These are phyloP conservation scores for Halcyon senegalensis DNA, from an alignment of 2,113 vertebrate genomes.

Conservation along the genomic window DNA sequence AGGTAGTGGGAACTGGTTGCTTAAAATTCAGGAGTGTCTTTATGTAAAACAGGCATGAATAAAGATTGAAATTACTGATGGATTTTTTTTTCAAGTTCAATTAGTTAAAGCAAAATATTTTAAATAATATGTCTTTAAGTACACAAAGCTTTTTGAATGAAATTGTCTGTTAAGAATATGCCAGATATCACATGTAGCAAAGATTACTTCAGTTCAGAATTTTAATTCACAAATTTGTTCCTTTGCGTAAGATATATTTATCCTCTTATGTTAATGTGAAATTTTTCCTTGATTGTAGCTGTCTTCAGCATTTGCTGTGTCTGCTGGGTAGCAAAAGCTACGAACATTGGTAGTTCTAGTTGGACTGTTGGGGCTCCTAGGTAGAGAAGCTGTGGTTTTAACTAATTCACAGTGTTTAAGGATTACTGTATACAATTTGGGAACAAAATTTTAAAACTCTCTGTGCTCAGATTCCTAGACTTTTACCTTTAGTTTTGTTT, in stretches of 20 bases:
- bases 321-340: background rate
- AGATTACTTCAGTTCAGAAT: background rate
- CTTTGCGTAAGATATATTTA: background rate
- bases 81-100: background rate
- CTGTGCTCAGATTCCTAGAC: background rate
- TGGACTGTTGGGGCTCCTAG: background rate
- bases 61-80: background rate
- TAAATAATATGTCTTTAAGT: background rate
- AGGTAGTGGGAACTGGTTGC: background rate
- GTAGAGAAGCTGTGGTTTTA: background rate
- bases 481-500: background rate
- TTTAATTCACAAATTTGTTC: background rate
- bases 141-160: background rate
- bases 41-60: background rate
- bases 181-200: background rate
- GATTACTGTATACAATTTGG: background rate
- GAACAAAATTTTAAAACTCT: background rate
- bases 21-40: background rate
- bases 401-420: background rate
- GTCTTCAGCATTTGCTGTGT: background rate
- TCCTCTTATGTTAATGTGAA: background rate
- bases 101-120: background rate
- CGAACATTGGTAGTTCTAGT: background rate
- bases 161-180: background rate
- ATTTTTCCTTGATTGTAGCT: background rate